Conservation (phyloP, 2,113 vertebrate species). For the Microcebus tavaratra region DNA sequence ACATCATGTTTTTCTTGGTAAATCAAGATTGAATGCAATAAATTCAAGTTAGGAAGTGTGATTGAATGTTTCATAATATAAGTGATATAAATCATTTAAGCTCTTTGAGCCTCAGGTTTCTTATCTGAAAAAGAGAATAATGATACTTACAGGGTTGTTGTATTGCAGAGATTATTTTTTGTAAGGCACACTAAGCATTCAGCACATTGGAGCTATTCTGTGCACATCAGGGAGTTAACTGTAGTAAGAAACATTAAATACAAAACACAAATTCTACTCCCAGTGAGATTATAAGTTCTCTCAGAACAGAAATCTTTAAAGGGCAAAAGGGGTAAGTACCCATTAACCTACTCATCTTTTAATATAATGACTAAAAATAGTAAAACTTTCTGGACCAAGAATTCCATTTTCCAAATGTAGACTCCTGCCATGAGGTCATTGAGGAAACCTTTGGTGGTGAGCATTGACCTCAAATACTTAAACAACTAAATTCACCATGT, state of each 20-base stretch:
- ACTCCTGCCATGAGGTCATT: background rate
- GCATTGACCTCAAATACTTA: constrained; percentile 54
- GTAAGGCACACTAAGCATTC: background rate
- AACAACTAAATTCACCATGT: constrained; percentile 22
- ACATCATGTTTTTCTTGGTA: background rate
- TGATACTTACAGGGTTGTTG: background rate
- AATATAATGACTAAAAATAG: constrained; percentile 48
- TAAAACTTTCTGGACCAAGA: constrained; percentile 48
- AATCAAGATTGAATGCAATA: constrained; percentile 9
- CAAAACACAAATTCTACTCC: constrained; percentile 44
- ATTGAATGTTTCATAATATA: background rate
- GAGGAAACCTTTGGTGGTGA: constrained; percentile 29
- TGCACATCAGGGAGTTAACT: constrained; percentile 23
- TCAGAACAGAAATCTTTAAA: constrained; percentile 48
- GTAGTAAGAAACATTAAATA: constrained; percentile 40
- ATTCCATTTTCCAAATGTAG: constrained; percentile 44
- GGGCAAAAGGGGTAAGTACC: constrained; percentile 23
- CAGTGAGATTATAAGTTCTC: constrained; percentile 41
- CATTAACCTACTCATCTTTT: constrained; percentile 57
- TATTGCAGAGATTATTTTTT: constrained; percentile 20
- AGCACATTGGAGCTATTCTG: constrained; percentile 4
- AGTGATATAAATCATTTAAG: constrained; percentile 14
- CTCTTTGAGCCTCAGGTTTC: background rate
- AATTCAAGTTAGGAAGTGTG: constrained; percentile 13
- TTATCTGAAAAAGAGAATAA: constrained; percentile 1